Conservation (phyloP, 2,113 vertebrate genomes). For the Struthidea cinerea region DNA sequence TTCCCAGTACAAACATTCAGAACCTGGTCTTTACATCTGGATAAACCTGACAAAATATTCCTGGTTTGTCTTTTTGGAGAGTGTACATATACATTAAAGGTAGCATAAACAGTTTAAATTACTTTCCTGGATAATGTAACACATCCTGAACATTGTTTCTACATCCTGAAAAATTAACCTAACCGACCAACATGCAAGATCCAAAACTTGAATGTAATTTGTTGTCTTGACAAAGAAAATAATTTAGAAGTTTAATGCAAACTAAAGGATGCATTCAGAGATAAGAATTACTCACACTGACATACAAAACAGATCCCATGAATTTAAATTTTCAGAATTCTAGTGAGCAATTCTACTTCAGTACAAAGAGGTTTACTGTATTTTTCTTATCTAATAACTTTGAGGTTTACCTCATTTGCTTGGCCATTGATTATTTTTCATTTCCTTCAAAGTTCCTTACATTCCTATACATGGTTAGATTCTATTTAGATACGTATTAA, state of each 20-base stretch:
- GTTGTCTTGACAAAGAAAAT: conserved; percentile 1
- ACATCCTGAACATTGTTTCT: not conserved
- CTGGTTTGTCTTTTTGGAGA: not conserved
- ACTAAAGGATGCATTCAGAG: not conserved
- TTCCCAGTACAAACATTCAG: not conserved
- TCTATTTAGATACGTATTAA: not conserved
- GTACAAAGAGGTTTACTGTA: not conserved
- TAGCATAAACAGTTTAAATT: not conserved
- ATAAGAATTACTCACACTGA: not conserved
- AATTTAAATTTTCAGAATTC: not conserved
- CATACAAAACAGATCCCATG: not conserved
- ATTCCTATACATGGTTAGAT: not conserved
- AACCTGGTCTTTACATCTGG: not conserved
- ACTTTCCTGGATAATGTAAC: conserved; percentile 1
- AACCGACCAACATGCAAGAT: not conserved
- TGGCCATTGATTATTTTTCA: not conserved
- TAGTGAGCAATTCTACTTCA: not conserved
- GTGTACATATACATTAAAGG: not conserved
- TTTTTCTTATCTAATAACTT: not conserved
- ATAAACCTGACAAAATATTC: conserved; percentile 9
- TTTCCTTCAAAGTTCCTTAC: not conserved
- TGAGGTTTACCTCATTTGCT: not conserved
- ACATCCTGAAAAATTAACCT: conserved; percentile 29
- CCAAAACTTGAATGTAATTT: not conserved
- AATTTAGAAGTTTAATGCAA: not conserved